Conservation (phyloP, 1,140 invertebrate species). For the Trichogramma pretiosum region DNA sequence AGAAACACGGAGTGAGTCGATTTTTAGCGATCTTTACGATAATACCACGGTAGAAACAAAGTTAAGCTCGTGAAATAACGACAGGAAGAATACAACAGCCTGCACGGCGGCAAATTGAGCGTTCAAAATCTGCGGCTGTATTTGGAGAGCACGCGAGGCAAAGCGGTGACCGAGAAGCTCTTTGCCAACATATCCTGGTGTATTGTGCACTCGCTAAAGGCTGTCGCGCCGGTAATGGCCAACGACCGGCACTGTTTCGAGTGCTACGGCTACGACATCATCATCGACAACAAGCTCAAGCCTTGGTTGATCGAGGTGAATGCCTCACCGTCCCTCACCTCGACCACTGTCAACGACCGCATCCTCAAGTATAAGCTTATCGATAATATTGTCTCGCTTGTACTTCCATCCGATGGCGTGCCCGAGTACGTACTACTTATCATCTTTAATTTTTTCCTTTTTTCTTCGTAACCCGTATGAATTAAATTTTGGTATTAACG, state of each 20-base stretch:
- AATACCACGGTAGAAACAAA: too few species aligned
- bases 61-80: too few species aligned
- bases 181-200: conserved; percentile 83
- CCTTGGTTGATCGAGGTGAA: conserved; percentile 85
- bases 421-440: conserved; percentile 68
- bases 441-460: background rate
- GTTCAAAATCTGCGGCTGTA: conserved; percentile 84
- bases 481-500: background rate
- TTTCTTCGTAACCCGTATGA: background rate
- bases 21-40: too few species aligned
- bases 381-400: conserved; percentile 87
- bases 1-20: conserved; percentile 69
- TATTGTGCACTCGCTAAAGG: conserved; percentile 76
- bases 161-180: conserved; percentile 72
- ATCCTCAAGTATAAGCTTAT: conserved; percentile 94
- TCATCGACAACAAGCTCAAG: conserved; percentile 75
- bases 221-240: conserved; percentile 66
- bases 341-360: conserved; percentile 90
- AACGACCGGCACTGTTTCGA: conserved; percentile 76
- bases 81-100: conserved; percentile 86
- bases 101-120: conserved; percentile 91
- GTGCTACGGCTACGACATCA: conserved; percentile 78
- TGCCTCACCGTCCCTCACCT: conserved; percentile 87
- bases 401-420: conserved; percentile 78
- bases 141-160: conserved; percentile 83